These are phyloP conservation scores for Drosophila pallidifrons DNA, from an alignment of 1,140 invertebrate genomes.

Conservation along the genomic window DNA sequence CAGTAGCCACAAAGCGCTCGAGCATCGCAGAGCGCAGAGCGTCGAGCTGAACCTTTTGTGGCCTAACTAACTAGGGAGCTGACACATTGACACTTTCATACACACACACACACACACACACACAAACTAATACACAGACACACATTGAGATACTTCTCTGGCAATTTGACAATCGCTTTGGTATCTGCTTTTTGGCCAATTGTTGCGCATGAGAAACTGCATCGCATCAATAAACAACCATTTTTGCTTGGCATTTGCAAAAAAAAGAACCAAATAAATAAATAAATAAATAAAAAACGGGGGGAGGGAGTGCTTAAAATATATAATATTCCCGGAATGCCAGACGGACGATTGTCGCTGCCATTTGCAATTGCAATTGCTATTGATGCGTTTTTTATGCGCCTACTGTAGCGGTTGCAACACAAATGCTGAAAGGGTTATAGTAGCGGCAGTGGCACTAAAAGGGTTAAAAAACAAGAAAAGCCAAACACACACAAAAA, in stretches of 20 bases:
- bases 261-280: too few relatives aligned
- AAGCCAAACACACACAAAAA: background rate
- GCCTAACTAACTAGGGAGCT: slow-evolving; percentile 30
- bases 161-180: slow-evolving; percentile 5
- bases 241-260: slow-evolving; percentile 6
- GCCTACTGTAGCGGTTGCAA: background rate
- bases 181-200: slow-evolving; percentile 38
- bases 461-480: slow-evolving; percentile 23
- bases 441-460: background rate
- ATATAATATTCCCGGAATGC: slow-evolving; percentile 42
- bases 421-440: too few relatives aligned
- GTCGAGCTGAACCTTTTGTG: slow-evolving; percentile 32
- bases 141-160: background rate
- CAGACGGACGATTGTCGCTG: slow-evolving; percentile 17
- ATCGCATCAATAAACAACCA: slow-evolving; percentile 41
- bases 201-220: slow-evolving; percentile 47
- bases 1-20: background rate
- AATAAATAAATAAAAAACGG: too few relatives aligned
- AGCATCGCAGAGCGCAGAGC: slow-evolving; percentile 7
- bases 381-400: slow-evolving; percentile 42
- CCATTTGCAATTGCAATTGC: background rate
- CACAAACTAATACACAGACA: background rate
- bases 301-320: background rate
- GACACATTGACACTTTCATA: background rate
- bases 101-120: background rate